Conservation (phyloP, 2,888 invertebrate genomes). For the Melipona bicolor region DNA sequence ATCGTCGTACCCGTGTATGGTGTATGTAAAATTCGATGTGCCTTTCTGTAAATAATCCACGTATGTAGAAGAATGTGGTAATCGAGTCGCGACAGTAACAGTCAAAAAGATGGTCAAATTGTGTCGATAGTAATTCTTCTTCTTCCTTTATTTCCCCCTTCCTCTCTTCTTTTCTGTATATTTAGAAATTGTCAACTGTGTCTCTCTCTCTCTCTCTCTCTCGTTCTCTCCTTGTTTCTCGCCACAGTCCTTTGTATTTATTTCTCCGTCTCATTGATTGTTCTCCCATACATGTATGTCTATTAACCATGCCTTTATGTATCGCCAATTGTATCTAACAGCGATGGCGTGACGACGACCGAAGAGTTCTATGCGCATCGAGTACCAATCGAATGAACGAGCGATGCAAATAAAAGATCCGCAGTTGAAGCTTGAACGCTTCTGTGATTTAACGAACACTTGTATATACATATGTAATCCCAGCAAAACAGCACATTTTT, state of each 20-base stretch:
- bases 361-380: conserved; percentile 42
- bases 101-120: conserved; percentile 41
- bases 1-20: conserved; percentile 53
- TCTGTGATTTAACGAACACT: conserved; percentile 24
- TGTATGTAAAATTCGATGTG: conserved; percentile 54
- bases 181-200: conserved; percentile 47
- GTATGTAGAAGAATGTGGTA: conserved; percentile 23
- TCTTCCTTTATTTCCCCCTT: background rate
- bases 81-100: conserved; percentile 17
- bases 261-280: background rate
- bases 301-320: conserved; percentile 37
- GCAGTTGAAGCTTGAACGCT: conserved; percentile 22
- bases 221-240: conserved; percentile 14
- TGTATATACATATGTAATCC: background rate
- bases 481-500: conserved; percentile 33
- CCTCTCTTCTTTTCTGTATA: background rate
- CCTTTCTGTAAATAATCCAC: conserved; percentile 63
- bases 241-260: background rate
- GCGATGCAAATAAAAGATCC: conserved; percentile 55
- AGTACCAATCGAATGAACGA: conserved; percentile 26
- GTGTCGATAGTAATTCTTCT: conserved; percentile 20
- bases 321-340: conserved; percentile 58
- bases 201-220: conserved; percentile 37
- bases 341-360: conserved; percentile 43
- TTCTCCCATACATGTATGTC: conserved; percentile 21